These are phyloP conservation scores for Probosciger aterrimus DNA, from an alignment of 2,113 vertebrate species.

Conservation along the genomic window DNA sequence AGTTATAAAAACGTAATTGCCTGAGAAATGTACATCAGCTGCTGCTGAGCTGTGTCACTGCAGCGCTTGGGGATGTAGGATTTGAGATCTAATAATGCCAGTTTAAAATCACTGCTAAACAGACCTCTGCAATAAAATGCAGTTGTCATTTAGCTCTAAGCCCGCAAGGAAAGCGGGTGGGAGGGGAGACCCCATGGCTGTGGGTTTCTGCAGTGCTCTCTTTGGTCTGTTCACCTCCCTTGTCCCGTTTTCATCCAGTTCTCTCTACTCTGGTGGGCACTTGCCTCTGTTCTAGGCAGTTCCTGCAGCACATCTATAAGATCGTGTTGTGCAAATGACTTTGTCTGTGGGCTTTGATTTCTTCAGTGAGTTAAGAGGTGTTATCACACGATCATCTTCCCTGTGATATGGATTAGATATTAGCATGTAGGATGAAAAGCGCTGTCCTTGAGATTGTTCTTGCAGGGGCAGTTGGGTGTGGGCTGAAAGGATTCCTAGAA, in stretches of 20 bases:
- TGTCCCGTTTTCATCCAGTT: accelerated
- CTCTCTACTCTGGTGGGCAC: too few species aligned
- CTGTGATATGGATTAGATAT: background rate
- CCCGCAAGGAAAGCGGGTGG: accelerated
- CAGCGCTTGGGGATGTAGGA: background rate
- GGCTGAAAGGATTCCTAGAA: background rate
- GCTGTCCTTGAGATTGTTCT: background rate
- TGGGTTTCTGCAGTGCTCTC: background rate
- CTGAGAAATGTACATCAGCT: slow-evolving; percentile 6
- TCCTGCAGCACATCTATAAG: background rate
- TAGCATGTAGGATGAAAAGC: background rate
- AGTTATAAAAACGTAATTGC: slow-evolving; percentile 32
- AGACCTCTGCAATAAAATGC: background rate
- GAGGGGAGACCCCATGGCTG: background rate
- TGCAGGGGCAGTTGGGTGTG: background rate
- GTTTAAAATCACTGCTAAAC: background rate
- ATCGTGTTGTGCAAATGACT: background rate
- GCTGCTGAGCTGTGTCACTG: slow-evolving; percentile 25
- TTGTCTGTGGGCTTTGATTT: background rate
- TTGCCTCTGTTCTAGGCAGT: background rate
- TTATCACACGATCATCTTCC: background rate
- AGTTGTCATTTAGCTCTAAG: background rate
- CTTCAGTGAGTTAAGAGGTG: background rate
- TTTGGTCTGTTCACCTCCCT: accelerated
- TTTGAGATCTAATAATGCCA: background rate